Evolutionary conservation across 30 jellyfish, hydroid and myxozoan species (phyloP).

Genomic region (Chrysaora quinquecirrha): DNA sequence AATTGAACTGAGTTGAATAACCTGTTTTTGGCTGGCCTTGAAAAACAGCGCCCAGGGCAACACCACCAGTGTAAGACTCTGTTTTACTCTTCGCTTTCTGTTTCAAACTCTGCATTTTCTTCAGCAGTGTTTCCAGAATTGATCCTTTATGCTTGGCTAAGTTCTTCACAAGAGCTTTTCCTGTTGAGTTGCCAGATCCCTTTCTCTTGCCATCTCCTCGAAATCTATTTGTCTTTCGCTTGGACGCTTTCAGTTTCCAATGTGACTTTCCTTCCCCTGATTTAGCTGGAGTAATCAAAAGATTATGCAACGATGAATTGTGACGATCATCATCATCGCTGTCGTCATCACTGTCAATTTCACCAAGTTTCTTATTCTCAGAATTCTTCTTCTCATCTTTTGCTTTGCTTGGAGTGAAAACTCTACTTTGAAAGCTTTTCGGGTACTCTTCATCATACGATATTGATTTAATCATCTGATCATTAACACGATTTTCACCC

Average conservation of each 20-base stretch:
- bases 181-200: conserved; percentile 3
- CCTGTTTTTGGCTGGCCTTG: conserved; percentile 42
- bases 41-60: conserved; percentile 56
- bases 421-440: background rate
- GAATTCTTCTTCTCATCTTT: background rate
- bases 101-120: conserved; percentile 34
- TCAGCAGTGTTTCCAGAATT: conserved; percentile 33
- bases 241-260: background rate
- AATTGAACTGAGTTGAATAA: too few species aligned
- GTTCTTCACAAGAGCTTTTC: conserved; percentile 27
- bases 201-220: background rate
- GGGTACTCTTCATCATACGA: conserved; percentile 64
- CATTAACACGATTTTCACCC: conserved; percentile 67
- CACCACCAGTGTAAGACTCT: conserved; percentile 47
- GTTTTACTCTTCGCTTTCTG: conserved; percentile 28
- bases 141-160: conserved; percentile 6
- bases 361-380: background rate
- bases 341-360: background rate
- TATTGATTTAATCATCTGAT: conserved; percentile 37
- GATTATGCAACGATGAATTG: background rate
- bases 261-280: background rate
- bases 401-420: background rate
- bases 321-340: background rate
- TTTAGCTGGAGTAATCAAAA: background rate
- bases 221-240: background rate